phyloP scores from a whole-genome alignment of 2,888 invertebrate species.

The Lycia hirtaria region DNA sequence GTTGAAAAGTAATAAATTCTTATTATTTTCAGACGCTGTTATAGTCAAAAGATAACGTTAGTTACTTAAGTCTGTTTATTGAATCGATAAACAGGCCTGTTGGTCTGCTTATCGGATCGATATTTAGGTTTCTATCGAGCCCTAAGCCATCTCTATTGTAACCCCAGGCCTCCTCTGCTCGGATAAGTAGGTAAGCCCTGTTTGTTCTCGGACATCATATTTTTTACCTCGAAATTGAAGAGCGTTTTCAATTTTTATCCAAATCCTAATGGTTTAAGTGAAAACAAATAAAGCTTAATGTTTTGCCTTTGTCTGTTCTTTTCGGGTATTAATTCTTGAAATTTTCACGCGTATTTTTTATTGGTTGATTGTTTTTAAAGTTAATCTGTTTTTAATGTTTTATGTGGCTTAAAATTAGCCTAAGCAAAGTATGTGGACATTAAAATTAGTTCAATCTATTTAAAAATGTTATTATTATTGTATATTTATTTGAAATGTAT shows the following conservation, averaged over 20 bases:
- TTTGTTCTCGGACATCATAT: constrained; percentile 45
- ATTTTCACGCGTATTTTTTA: constrained; percentile 6
- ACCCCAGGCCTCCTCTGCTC: constrained; percentile 26
- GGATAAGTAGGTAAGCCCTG: constrained; percentile 38
- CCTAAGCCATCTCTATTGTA: constrained; percentile 1
- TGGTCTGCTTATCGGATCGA: not conserved
- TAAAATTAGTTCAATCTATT: no score
- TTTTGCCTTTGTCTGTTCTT: constrained; percentile 24
- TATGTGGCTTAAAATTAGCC: no score
- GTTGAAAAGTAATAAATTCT: no score
- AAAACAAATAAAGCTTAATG: constrained; percentile 45
- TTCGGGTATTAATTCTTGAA: constrained; percentile 12
- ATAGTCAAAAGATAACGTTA: no score
- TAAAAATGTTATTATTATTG: no score
- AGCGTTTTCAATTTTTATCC: constrained; percentile 44
- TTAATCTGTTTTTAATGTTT: not conserved
- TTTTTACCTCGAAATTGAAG: constrained; percentile 39
- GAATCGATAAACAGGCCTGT: no score
- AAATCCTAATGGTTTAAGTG: constrained; percentile 45
- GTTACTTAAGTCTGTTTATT: no score
- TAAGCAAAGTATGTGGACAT: no score
- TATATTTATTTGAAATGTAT: no score
- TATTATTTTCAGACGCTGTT: no score
- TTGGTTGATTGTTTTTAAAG: constrained; percentile 10
- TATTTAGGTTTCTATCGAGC: constrained; percentile 1